Evolutionary conservation across 2,888 invertebrate genomes (phyloP).

Genomic region (Thereva unica): DNA sequence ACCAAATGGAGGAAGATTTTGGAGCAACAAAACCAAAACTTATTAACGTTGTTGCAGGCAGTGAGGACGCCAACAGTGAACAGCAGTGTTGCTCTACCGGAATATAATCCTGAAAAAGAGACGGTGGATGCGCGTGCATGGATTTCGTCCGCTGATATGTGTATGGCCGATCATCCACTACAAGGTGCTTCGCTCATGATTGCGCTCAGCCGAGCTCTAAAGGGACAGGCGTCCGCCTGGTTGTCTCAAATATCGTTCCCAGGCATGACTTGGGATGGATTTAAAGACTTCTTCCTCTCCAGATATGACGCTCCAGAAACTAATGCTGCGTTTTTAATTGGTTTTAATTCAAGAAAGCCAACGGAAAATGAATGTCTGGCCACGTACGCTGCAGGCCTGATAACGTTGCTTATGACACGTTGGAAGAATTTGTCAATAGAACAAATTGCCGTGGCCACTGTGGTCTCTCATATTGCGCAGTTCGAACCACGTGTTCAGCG

Average conservation of each 20-base stretch:
- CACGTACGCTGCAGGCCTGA: slow-evolving; percentile 17
- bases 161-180: too few species aligned
- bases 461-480: background rate
- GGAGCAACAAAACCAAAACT: too few species aligned
- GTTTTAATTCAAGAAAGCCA: slow-evolving; percentile 14
- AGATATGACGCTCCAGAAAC: slow-evolving; percentile 13
- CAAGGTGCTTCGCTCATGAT: slow-evolving; percentile 6
- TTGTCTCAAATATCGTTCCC: slow-evolving; percentile 25
- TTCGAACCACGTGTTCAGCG: background rate
- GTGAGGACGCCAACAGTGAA: too few species aligned
- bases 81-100: too few species aligned
- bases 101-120: too few species aligned
- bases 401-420: slow-evolving; percentile 15
- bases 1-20: too few species aligned
- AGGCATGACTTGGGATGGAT: slow-evolving; percentile 29
- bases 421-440: slow-evolving; percentile 14
- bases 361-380: slow-evolving; percentile 27
- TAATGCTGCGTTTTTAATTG: slow-evolving; percentile 1
- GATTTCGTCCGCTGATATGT: too few species aligned
- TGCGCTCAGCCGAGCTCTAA: slow-evolving; percentile 26
- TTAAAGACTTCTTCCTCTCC: slow-evolving; percentile 26
- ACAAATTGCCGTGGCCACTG: slow-evolving; percentile 1
- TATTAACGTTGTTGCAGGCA: too few species aligned
- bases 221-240: slow-evolving; percentile 26
- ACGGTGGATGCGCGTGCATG: too few species aligned